phyloP scores from a whole-genome alignment of 1,140 invertebrate species.

The Ruditapes philippinarum region DNA sequence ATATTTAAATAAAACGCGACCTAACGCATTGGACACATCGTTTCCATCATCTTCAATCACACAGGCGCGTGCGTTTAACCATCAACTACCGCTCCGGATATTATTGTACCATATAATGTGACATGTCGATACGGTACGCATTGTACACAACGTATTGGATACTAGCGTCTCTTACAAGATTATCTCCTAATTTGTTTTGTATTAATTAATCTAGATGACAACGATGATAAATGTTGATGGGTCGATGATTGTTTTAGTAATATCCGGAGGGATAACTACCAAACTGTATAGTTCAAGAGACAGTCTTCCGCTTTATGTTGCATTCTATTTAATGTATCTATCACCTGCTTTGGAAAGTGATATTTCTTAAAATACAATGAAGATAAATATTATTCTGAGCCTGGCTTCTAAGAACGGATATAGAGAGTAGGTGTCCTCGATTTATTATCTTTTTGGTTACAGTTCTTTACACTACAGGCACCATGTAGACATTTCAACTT shows the following conservation, averaged over 20 bases:
- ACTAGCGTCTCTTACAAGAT: slow-evolving; percentile 22
- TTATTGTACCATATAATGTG: slow-evolving; percentile 31
- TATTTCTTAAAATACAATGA: too few species aligned
- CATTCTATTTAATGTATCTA: too few species aligned
- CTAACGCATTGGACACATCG: neutral
- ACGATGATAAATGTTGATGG: slow-evolving; percentile 45
- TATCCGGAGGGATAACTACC: slow-evolving; percentile 13
- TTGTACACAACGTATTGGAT: neutral
- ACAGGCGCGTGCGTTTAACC: neutral
- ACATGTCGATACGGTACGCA: slow-evolving; percentile 2
- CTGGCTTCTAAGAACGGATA: too few species aligned
- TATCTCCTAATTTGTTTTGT: slow-evolving; percentile 41
- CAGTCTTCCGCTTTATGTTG: too few species aligned
- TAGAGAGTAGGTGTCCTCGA: too few species aligned
- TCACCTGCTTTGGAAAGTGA: too few species aligned
- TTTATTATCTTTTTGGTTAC: too few species aligned
- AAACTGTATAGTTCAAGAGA: too few species aligned
- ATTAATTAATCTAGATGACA: slow-evolving; percentile 48
- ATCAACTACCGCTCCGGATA: slow-evolving; percentile 34
- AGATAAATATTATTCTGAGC: too few species aligned
- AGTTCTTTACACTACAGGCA: too few species aligned
- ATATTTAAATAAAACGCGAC: too few species aligned
- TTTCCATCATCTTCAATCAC: slow-evolving; percentile 20
- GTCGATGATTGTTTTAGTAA: slow-evolving; percentile 42
- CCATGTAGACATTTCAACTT: too few species aligned